Evolutionary conservation across 2,888 invertebrate genomes (phyloP), one percentile per base, ranked within the genome.

Genomic region (Norana najaformis): DNA sequence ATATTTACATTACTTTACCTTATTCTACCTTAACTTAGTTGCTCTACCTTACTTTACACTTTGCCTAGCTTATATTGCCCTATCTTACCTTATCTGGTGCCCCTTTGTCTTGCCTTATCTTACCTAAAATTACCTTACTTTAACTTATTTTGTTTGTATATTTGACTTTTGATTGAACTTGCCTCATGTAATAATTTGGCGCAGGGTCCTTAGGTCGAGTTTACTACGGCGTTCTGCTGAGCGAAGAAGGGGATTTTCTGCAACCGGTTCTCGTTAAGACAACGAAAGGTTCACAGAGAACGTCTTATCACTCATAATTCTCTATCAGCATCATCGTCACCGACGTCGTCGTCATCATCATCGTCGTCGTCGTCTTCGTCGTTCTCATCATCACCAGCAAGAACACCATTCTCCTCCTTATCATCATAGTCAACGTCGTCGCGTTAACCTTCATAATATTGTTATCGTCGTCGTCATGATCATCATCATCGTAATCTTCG

Each of bases 261-360:
- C 37, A 36, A 36, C 85, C 85, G 23, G 37, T 85, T 85, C 85
- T 85, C 36, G 85, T 37, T 8, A 85, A 85, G 37, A 85, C 85
- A 18, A 85, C 37, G 0, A 85, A 85, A 35, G 85, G 85, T 85
- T 23, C 30, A 36, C 8, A 11, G 69, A 30, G n/a, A n/a, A 69
- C 30, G n/a, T 69, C 69, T 69, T n/a, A 8, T 69, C 69, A 69
- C 30, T n/a, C 8, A n/a, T 69, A 8, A n/a, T 69, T 69, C 69
- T n/a, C 47, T 23, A 47, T 23, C 47, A 47, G 2, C 20, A 11
- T 47, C 47, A 23, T 16, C n/a, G 13, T 69, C 69, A 16, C n/a
- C n/a, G 16, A n/a, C 69, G 16, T 69, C 69, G 13, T 69, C 69
- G 8, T n/a, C 30, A 69, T 69, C 69, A n/a, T n/a, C 69, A 69